A percentile compares a stretch with the other conserved stretches of the same genome.
phyloP scores from a whole-genome alignment of 2,113 vertebrate genomes.

The Aplodontia rufa region DNA sequence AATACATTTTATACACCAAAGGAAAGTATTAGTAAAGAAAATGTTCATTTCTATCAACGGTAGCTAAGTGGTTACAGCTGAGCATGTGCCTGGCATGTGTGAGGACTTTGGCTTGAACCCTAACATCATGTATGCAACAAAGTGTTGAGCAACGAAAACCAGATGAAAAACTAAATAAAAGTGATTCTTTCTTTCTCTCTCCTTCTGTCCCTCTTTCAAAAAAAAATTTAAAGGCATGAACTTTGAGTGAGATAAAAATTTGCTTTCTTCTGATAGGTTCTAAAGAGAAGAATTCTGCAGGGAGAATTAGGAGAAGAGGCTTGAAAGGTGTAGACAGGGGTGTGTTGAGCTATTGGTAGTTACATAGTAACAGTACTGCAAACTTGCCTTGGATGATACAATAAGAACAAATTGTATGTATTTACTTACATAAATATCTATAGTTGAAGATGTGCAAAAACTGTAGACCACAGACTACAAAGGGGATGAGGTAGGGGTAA shows the following conservation, averaged over 20 bases:
- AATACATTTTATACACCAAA: background rate
- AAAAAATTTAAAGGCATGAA: no score
- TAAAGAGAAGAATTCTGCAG: background rate
- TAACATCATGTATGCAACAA: no score
- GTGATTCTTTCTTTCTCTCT: no score
- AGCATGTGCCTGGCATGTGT: no score
- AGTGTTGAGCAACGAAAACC: no score
- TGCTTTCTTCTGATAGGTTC: background rate
- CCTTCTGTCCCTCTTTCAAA: no score
- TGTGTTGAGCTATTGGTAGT: background rate
- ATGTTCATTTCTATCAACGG: background rate
- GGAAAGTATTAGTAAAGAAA: background rate
- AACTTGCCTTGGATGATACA: conserved; percentile 52
- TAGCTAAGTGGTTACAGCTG: no score
- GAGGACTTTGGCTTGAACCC: no score
- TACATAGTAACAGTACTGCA: background rate
- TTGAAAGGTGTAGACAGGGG: background rate
- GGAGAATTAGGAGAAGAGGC: background rate
- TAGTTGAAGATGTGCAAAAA: conserved; percentile 53
- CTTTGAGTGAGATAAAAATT: background rate
- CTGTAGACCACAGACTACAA: background rate
- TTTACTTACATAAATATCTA: conserved; percentile 41
- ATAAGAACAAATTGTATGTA: conserved; percentile 31
- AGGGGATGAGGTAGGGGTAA: background rate
- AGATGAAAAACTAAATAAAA: background rate